A percentile compares a stretch with the other conserved stretches of the same genome.
Evolutionary conservation across 1,140 invertebrate species (phyloP).

Genomic region (Arctopsyche grandis): DNA sequence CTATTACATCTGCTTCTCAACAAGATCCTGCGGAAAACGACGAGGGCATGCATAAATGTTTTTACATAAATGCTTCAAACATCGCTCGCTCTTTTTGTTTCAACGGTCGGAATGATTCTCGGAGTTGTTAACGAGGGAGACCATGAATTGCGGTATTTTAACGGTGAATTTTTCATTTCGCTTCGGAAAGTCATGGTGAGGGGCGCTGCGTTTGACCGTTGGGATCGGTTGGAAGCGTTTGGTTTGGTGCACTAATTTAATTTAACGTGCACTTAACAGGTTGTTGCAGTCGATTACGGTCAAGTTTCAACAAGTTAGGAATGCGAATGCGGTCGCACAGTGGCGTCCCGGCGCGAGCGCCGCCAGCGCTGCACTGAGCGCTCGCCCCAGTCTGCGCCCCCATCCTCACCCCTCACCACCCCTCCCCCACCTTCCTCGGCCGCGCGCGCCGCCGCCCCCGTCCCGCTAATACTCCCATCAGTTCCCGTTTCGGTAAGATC

Average conservation of each 20-base stretch:
- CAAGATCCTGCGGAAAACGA: too few species aligned
- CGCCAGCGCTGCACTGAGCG: conserved; percentile 50
- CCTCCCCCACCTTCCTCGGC: neutral
- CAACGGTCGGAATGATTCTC: too few species aligned
- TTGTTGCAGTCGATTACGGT: neutral
- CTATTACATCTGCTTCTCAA: too few species aligned
- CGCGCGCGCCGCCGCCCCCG: neutral
- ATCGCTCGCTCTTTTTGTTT: too few species aligned
- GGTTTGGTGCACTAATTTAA: neutral
- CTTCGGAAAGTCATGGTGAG: neutral
- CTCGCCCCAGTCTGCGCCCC: neutral
- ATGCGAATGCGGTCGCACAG: conserved; percentile 25
- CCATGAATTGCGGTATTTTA: too few species aligned
- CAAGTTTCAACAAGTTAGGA: conserved; percentile 12
- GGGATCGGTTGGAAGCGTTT: neutral
- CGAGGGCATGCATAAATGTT: too few species aligned
- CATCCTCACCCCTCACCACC: neutral
- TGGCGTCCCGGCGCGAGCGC: conserved; percentile 42
- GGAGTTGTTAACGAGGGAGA: too few species aligned
- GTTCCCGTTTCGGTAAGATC: neutral
- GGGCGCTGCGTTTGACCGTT: neutral
- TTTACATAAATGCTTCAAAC: too few species aligned
- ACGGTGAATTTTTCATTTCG: too few species aligned
- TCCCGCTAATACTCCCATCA: neutral
- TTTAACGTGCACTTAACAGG: neutral